Evolutionary conservation across 2,888 invertebrate species (phyloP), one percentile per base, ranked within the genome.

Genomic region (Chrysomela aeneicollis): DNA sequence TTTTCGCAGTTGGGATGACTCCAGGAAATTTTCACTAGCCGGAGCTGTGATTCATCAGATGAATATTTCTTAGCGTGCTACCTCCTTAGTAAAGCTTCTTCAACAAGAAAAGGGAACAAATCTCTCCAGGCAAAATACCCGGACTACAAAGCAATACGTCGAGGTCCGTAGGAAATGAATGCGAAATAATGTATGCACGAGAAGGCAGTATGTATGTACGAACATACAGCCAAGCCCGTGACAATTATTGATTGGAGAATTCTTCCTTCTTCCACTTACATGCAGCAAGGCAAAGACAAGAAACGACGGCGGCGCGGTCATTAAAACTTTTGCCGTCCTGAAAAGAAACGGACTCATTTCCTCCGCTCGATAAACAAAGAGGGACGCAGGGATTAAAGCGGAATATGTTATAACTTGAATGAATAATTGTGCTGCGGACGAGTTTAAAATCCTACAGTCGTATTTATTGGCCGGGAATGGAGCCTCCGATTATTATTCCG

Each of bases 171-270:
- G n/a, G n/a, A n/a, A n/a, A n/a, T n/a, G n/a, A n/a, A n/a, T n/a
- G n/a, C n/a, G n/a, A n/a, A 64, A 58, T 72, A 70, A 73, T 74
- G 67, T 71, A 74, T 74, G 73, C 72, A 70, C 68, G 67, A 42
- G 42, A 42, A 62, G 64, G 62, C 64, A 66, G 68, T 69, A 70
- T 73, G 67, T 71, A 68, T 73, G 64, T 69, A 64, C 55, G 26
- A 15, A 42, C 15, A 47, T 37, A 49, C 46, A 69, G 75, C 74
- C 77, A 74, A 74, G 73, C 76, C 86, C 87, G 87, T 87, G 87
- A 87, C 87, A 87, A 87, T 87, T 87, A 87, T 87, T 87, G 87
- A 87, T 87, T 87, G 87, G 87, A 86, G 86, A 87, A 87, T 87
- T 87, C 87, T 87, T 87, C 86, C 87, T 86, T 79, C 79, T 79